Evolutionary conservation across 2,113 vertebrate species (phyloP), one percentile per base, ranked within the genome.

Genomic region (Sylvicapra grimmia): DNA sequence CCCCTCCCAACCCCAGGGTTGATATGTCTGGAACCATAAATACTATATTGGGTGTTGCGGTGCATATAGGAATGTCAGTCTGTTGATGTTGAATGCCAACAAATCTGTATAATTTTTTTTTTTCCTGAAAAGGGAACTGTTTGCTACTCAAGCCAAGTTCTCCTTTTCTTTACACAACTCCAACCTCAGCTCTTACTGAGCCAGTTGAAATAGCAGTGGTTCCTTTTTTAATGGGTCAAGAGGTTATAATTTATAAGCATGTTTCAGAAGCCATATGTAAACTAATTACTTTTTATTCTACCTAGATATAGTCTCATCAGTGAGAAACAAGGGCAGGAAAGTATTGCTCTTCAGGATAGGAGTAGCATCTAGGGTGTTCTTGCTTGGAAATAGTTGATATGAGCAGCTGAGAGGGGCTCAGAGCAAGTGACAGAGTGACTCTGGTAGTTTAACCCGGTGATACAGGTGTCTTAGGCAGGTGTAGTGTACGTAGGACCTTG

Each of bases 221-320:
- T 93, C 49, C 23, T 87, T 79, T 40, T 40, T 72, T 29, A 56
- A 56, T 72, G 33, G 65, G 33, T 49, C 58, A 77, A 92, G 19
- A 27, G n/a, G 19, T 58, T 79, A 21, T 93, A 92, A 83, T 93
- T 95, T 86, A 82, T 65, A 75, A 93, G 23, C 59, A 68, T 95
- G 85, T 94, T 95, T 97, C 49, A 92, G 44, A 96, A 94, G 56
- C 49, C 68, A 36, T 68, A 53, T 82, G 40, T 58, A 33, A 95
- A 92, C 49, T 33, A 95, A 83, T 97, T 95, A 89, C 40, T 79
- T 94, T 93, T 91, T 92, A 83, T 83, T 97, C 54, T 93, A 89
- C 49, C 18, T 90, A 95, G 63, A n/a, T 40, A 47, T 86, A 95
- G 77, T 92, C 86, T 93, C 82, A 40, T 89, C 44, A 79, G n/a